These are phyloP conservation scores for Meghimatium bilineatum DNA, from an alignment of 2,888 invertebrate species.

Conservation along the genomic window DNA sequence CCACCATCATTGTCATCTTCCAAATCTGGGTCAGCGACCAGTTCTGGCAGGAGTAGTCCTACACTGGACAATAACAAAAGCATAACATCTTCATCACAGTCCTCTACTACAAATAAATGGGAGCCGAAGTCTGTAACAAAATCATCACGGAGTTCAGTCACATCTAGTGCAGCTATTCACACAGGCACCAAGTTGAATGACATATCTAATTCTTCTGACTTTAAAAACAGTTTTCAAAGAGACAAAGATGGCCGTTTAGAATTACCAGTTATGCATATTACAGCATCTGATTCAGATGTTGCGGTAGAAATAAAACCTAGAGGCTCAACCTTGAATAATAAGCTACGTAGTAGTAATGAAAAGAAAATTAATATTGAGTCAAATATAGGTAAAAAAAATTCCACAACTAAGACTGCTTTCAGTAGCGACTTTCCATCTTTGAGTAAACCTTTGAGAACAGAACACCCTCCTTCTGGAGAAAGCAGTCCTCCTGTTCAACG, in stretches of 20 bases:
- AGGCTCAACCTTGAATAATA: constrained; percentile 9
- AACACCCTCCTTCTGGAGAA: constrained; percentile 18
- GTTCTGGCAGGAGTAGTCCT: constrained; percentile 37
- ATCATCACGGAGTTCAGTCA: constrained; percentile 4
- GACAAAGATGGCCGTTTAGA: constrained; percentile 46
- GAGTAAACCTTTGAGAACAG: constrained; percentile 28
- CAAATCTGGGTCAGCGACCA: constrained; percentile 27
- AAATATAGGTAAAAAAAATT: constrained; percentile 18
- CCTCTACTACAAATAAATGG: constrained; percentile 7
- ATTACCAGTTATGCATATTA: constrained; percentile 47
- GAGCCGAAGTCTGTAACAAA: constrained; percentile 31
- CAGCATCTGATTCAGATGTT: constrained; percentile 30
- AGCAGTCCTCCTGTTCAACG: constrained; percentile 42
- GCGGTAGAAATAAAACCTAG: constrained; percentile 1
- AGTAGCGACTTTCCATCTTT: not conserved
- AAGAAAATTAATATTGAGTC: not conserved
- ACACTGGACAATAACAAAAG: constrained; percentile 9
- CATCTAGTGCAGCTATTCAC: constrained; percentile 3
- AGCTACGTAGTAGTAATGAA: not conserved
- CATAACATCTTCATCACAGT: not conserved
- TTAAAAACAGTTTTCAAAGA: constrained; percentile 27
- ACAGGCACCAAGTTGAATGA: not conserved
- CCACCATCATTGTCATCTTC: constrained; percentile 38
- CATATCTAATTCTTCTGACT: constrained; percentile 16
- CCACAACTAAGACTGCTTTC: not conserved